Base-by-base conservation (phyloP, 2,797 vertebrate species). In the Peromyscus eremicus region DNA sequence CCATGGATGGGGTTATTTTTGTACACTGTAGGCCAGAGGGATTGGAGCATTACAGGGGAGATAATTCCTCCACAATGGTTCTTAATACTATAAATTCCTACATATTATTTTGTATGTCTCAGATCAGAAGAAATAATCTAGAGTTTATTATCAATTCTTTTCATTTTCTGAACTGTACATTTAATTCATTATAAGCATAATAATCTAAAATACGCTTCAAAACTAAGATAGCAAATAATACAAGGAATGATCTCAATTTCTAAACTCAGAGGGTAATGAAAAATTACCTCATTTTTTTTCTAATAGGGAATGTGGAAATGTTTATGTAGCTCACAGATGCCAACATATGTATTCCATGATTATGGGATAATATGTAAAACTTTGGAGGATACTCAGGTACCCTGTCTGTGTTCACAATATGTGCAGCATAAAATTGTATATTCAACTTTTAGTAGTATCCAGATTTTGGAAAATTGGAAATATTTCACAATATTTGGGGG, bases 131-230 rank as follows among this genome's bases (percentile, higher is more conserved):
- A 96, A 95, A 88, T 80, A n/a, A 86, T 7, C 29, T 77, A 85
- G 57, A 81, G 5, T 87, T 75, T 49, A 88, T 66, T 49, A 95
- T 32, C 17, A 60, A 82, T 89, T 93, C 23, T 82, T 96, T 97
- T 70, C 46, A 97, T 94, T 93, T 94, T 97, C n/a, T 94, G 17
- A 96, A 66, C 92, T 79, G 16, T 82, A 90, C 96, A 95, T 90
- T 91, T 68, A 88, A 93, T 96, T 94, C 92, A 6, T 21, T 68
- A 27, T 93, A 83, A 90, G 93, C 83, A 80, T 86, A 94, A 87
- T 87, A 73, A 16, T 16, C 32, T 17, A 73, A 76, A 90, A 89
- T n/a, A 43, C 0, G 84, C 37, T 40, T 82, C 21, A 94, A 94
- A 94, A 16, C 23, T 83, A 97, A 52, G 27, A 1, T 83, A 86